phyloP scores from a whole-genome alignment of 2,113 vertebrate genomes.

The Tupaia tana region DNA sequence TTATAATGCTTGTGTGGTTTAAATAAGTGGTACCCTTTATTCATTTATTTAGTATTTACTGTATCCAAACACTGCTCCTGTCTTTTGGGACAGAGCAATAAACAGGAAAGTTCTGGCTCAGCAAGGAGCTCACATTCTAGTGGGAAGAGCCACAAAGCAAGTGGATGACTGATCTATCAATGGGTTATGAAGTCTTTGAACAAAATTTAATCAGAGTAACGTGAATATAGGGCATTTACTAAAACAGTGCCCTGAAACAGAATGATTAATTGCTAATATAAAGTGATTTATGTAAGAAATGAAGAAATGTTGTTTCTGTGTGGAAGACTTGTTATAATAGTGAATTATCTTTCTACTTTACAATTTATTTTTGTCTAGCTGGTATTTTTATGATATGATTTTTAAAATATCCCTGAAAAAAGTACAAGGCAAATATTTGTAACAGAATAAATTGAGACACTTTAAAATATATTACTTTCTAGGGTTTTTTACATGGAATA shows the following conservation, averaged over 20 bases:
- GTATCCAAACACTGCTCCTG: background rate
- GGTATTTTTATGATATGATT: background rate
- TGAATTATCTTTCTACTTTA: background rate
- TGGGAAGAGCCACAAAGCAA: background rate
- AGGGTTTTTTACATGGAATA: slow-evolving; percentile 95
- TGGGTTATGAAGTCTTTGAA: background rate
- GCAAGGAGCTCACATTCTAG: background rate
- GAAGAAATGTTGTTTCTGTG: slow-evolving; percentile 34
- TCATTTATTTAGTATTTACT: background rate
- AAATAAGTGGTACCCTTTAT: background rate
- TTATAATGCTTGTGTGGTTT: background rate
- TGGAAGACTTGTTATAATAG: slow-evolving; percentile 7
- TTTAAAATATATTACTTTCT: slow-evolving; percentile 73
- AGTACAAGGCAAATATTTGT: background rate
- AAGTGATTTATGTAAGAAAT: slow-evolving; percentile 27
- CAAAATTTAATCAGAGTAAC: background rate
- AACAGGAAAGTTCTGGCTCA: background rate
- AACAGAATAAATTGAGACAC: slow-evolving; percentile 34
- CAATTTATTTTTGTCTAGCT: background rate
- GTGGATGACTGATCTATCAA: background rate
- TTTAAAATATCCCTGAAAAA: slow-evolving; percentile 20
- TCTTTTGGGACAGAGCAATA: background rate
- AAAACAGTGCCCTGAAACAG: slow-evolving; percentile 2
- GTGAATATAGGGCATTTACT: background rate
- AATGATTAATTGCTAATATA: background rate